Evolutionary conservation across 2,797 vertebrate genomes (phyloP), one percentile per base, ranked within the genome.

Genomic region (Lindbergichthys nudifrons): DNA sequence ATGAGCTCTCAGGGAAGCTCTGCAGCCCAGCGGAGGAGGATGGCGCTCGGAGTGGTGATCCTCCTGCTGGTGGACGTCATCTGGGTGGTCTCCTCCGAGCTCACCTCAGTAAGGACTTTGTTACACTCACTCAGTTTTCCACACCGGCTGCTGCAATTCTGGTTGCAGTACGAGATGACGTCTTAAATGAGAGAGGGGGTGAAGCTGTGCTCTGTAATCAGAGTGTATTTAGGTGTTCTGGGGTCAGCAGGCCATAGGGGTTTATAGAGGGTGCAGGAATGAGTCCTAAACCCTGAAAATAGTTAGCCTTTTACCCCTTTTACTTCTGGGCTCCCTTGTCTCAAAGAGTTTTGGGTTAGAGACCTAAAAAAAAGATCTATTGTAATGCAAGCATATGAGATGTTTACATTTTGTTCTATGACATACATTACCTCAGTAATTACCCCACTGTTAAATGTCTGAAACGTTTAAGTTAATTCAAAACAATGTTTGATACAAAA

Each of bases 1-100:
- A 94, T 97, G 95, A 96, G 94, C 93, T 96, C 96, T 61, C 96
- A 96, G 91, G 93, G 93, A 84, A 96, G 93, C 85, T 93, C 94
- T 39, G 93, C 93, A 68, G 83, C 94, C 72, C 97, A 97, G 90
- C 95, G 97, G 56, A 94, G 96, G 78, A 93, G 97, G 53, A 93
- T 99, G 96, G 94, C 94, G 65, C 94, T 99, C 72, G 98, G 98
- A 42, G 96, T 99, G 73, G 92, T 96, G 64, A 96, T 99, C 83
- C 96, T 99, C 53, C 95, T 99, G 70, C 94, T 99, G 23, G 98
- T 99, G 74, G 98, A 99, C 7, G 93, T 99, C 70, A 98, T 99
- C 87, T 99, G 98, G 98, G 98, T 99, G 2, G 98, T 96, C 15
- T 99, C 98, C 13, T 99, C 98, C 1, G 98, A 99, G 78, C 96